These are phyloP conservation scores for Neolamprologus variostigma DNA, from an alignment of 2,113 vertebrate genomes.

Conservation along the genomic window DNA sequence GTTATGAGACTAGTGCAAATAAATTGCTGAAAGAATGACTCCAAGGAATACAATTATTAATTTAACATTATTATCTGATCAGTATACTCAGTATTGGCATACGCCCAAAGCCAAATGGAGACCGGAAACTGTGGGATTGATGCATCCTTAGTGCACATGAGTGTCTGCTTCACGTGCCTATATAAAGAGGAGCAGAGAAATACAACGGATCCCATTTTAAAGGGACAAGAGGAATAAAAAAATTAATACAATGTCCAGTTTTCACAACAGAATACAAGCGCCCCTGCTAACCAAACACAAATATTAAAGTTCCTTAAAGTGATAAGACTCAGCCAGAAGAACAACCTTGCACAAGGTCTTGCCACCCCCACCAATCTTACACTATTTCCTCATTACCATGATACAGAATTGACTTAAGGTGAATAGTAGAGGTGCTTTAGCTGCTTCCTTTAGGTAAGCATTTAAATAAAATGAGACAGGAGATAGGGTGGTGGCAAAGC, in stretches of 20 bases:
- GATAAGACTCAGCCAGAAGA: not conserved
- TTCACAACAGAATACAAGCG: not conserved
- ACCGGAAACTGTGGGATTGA: not conserved
- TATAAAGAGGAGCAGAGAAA: not conserved
- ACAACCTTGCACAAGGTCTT: not conserved
- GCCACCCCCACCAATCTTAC: not conserved
- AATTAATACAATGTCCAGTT: not conserved
- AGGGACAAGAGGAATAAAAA: not conserved
- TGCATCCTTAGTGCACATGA: not conserved
- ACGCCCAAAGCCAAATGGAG: not conserved
- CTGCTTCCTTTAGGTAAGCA: not conserved
- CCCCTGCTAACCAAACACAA: not conserved
- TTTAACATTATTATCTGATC: not conserved
- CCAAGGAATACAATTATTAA: not conserved
- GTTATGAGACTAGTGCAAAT: not conserved
- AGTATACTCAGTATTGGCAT: not conserved
- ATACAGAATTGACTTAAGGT: not conserved
- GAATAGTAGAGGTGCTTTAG: not conserved
- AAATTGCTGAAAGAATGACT: not conserved
- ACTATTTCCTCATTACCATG: not conserved
- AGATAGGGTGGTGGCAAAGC: not conserved
- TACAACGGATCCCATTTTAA: not conserved
- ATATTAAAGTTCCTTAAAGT: not conserved
- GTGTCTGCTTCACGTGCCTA: not conserved
- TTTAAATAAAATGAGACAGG: slow-evolving; percentile 4